These are phyloP conservation scores for Ailurus styani DNA, from an alignment of 2,113 vertebrate genomes.

Conservation along the genomic window DNA sequence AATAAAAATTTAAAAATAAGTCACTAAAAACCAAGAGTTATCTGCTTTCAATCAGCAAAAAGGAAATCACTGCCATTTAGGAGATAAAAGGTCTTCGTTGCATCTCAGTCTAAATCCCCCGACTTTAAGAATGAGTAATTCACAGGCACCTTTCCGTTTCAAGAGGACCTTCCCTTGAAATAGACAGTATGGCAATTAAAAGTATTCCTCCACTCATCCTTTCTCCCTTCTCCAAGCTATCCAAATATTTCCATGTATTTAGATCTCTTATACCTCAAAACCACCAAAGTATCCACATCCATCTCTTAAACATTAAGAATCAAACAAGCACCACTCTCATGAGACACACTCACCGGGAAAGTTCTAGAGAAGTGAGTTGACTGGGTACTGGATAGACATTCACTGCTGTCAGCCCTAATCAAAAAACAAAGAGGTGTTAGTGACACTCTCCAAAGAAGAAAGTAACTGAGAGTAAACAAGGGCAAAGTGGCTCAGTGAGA, in stretches of 20 bases:
- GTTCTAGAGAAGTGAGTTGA: constrained; percentile 90
- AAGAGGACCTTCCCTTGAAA: background rate
- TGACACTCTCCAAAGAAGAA: constrained; percentile 29
- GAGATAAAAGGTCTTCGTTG: background rate
- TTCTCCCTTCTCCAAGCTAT: background rate
- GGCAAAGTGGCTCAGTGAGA: background rate
- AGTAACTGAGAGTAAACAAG: constrained; percentile 27
- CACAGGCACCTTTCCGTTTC: background rate
- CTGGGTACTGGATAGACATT: constrained; percentile 92
- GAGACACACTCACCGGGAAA: constrained; percentile 89
- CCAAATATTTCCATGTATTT: background rate
- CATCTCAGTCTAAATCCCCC: background rate
- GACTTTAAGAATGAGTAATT: background rate
- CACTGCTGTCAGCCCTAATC: constrained; percentile 88
- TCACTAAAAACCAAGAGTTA: constrained; percentile 6
- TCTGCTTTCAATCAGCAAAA: background rate
- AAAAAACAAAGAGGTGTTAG: constrained; percentile 63
- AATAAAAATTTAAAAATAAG: background rate
- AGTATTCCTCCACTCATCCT: background rate
- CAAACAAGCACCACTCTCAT: background rate
- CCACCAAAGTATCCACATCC: background rate
- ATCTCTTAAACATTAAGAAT: background rate
- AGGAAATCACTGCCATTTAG: background rate
- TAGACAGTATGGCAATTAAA: background rate
- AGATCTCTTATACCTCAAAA: background rate